phyloP scores from a whole-genome alignment of 2,888 invertebrate genomes.

The Augiades crinisus region DNA sequence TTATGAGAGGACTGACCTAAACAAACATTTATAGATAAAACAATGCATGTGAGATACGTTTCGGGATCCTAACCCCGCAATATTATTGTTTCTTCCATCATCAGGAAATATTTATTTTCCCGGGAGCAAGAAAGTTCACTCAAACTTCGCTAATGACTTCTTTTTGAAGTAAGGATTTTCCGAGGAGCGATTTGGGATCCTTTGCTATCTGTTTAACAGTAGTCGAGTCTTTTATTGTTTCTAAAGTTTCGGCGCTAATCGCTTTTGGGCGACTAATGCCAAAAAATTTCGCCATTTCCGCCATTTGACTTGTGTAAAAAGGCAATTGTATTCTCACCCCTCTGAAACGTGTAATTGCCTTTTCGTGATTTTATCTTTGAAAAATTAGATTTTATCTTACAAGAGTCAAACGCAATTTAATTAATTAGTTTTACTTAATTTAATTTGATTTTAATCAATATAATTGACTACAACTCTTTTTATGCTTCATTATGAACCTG shows the following conservation, averaged over 20 bases:
- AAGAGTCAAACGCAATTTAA: neutral
- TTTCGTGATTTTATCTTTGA: slow-evolving; percentile 6
- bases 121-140: slow-evolving; percentile 56
- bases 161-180: slow-evolving; percentile 66
- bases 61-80: slow-evolving; percentile 38
- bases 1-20: neutral
- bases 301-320: slow-evolving; percentile 12
- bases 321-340: slow-evolving; percentile 15
- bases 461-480: neutral
- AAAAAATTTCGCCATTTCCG: slow-evolving; percentile 29
- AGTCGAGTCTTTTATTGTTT: slow-evolving; percentile 57
- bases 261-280: slow-evolving; percentile 39
- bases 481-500: neutral
- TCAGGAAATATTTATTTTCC: slow-evolving; percentile 71
- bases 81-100: slow-evolving; percentile 57
- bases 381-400: neutral
- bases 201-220: slow-evolving; percentile 67
- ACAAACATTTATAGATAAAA: neutral
- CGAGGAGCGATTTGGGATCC: slow-evolving; percentile 57
- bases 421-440: neutral
- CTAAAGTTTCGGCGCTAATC: slow-evolving; percentile 39
- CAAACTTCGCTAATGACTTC: slow-evolving; percentile 74
- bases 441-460: neutral
- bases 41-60: slow-evolving; percentile 33
- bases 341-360: slow-evolving; percentile 15